These are phyloP conservation scores for Eleginops maclovinus DNA, from an alignment of 2,113 vertebrate species.

Conservation along the genomic window DNA sequence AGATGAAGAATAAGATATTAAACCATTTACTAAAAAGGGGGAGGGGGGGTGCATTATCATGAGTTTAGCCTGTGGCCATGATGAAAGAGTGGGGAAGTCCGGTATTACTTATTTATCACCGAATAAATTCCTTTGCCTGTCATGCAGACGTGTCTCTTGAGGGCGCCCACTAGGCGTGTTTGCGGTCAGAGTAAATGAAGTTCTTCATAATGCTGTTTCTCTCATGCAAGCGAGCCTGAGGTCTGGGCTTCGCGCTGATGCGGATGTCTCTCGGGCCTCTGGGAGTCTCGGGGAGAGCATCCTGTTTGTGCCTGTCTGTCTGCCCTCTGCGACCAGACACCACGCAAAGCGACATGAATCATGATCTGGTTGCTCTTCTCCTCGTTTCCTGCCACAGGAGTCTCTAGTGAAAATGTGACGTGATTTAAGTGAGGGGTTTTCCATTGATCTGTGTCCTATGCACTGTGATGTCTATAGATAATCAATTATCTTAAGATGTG, in stretches of 20 bases:
- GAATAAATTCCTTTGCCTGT: constrained; percentile 22
- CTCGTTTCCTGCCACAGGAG: constrained; percentile 25
- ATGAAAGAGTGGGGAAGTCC: constrained; percentile 8
- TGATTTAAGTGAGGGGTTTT: neutral
- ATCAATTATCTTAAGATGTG: neutral
- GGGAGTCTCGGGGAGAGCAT: constrained; percentile 71
- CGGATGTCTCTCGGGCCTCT: constrained; percentile 69
- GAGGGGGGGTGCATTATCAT: neutral
- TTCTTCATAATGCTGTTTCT: constrained; percentile 48
- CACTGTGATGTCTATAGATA: neutral
- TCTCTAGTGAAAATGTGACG: neutral
- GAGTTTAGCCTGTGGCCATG: neutral
- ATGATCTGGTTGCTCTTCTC: neutral
- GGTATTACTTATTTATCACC: constrained; percentile 1
- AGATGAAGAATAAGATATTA: neutral
- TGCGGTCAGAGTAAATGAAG: constrained; percentile 44
- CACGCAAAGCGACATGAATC: constrained; percentile 7
- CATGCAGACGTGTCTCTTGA: constrained; percentile 36
- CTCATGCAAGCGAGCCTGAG: constrained; percentile 65
- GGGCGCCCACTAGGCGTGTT: constrained; percentile 20
- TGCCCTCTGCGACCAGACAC: constrained; percentile 31
- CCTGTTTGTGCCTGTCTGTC: constrained; percentile 71
- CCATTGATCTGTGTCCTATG: neutral
- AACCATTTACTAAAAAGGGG: neutral
- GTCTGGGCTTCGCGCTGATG: constrained; percentile 38